Base-by-base conservation (phyloP, 2,797 vertebrate species). In the Gymnoscopelus braueri region DNA sequence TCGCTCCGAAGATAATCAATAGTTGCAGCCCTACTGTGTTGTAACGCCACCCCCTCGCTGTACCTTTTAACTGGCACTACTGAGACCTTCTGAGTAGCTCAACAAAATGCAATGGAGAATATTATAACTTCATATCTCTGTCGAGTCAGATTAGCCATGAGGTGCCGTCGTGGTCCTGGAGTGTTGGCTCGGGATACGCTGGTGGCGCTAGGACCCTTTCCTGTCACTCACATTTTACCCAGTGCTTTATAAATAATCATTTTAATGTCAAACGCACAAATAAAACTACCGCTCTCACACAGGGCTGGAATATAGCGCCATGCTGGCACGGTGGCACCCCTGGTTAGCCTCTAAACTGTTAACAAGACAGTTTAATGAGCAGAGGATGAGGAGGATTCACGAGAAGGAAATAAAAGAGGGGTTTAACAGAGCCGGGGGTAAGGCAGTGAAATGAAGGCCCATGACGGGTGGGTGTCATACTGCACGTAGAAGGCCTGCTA, bases 291-390 rank as follows among this genome's bases (percentile, higher is more conserved):
- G 24, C 67, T 54, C 29, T 54, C 29, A 44, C 32, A 14, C 53
- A 6, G 35, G 56, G 69, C 53, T 9, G 63, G 67, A 63, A 79
- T 76, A 44, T 0, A 65, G 68, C 47, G 15, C 61, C 65, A 76
- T 78, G 69, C 80, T 76, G 82, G 73, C 44, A 63, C 44, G 69
- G 79, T 76, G 82, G 73, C 44, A 63, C 44, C 70, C 59, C 55
- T 55, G 60, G 57, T 61, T 57, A 67, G 61, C 63, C 65, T 32
- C 58, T 59, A 70, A 44, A 73, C 48, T 13, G 77, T 88, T 91
- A 90, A 90, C 62, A 47, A 83, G 84, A 82, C 82, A 65, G 67
- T 49, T 88, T 89, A 89, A 90, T 65, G 77, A 74, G 67, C 44
- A 0, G 19, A 64, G 50, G 63, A 58, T 55, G 23, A 47, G 14